phyloP scores from a whole-genome alignment of 2,113 vertebrate species.

The Gracilinanus agilis region DNA sequence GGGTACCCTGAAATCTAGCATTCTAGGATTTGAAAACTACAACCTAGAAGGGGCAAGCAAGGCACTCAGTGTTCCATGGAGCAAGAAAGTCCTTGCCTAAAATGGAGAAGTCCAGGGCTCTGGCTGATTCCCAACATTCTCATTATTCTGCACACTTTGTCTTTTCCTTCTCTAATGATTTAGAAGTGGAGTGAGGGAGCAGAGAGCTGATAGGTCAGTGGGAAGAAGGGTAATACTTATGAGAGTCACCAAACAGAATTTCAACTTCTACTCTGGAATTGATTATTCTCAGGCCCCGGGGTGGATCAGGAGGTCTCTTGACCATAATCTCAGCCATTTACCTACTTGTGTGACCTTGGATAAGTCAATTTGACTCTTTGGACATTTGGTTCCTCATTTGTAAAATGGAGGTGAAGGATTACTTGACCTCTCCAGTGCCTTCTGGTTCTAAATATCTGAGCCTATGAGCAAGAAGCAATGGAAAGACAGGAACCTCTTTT shows the following conservation, averaged over 20 bases:
- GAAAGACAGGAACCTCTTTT: not conserved
- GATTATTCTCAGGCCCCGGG: not conserved
- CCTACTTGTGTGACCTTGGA: not conserved
- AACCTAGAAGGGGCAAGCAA: not conserved
- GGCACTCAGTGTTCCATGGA: conserved; percentile 50
- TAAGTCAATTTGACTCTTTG: not conserved
- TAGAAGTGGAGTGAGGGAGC: not conserved
- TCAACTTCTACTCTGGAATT: not conserved
- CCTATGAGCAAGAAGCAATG: not conserved
- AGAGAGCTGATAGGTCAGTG: not conserved
- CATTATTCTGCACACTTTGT: fast-evolving
- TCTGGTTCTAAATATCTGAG: not conserved
- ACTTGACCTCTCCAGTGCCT: not conserved
- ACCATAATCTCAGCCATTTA: not conserved
- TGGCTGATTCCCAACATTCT: fast-evolving
- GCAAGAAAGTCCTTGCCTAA: conserved; percentile 31
- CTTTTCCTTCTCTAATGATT: not conserved
- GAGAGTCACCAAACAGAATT: conserved; percentile 25
- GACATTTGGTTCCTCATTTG: not conserved
- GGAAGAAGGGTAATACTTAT: conserved; percentile 14
- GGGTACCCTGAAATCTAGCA: not conserved
- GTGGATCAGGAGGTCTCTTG: not conserved
- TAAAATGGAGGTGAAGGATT: not conserved
- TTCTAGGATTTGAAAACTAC: not conserved
- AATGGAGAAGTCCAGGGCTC: conserved; percentile 34